phyloP scores from a whole-genome alignment of 1,140 invertebrate genomes.

The Ptiloglossa arizonensis region DNA sequence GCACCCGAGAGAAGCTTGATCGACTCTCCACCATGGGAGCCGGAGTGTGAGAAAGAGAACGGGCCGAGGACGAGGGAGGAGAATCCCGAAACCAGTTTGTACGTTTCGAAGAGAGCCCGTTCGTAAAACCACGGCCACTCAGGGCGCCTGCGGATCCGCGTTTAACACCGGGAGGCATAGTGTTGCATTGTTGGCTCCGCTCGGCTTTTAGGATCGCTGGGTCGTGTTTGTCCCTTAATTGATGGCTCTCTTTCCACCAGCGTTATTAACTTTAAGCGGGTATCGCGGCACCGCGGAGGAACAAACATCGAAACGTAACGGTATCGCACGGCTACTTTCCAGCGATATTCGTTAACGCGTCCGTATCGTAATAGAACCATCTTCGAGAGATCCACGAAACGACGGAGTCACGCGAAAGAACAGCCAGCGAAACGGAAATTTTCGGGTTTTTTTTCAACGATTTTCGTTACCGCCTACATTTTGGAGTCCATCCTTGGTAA shows the following conservation, averaged over 20 bases:
- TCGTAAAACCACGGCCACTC: constrained; percentile 46
- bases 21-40: constrained; percentile 52
- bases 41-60: constrained; percentile 55
- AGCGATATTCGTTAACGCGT: no score
- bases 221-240: constrained; percentile 58
- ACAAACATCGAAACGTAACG: no score
- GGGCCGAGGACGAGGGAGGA: constrained; percentile 26
- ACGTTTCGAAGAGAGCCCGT: constrained; percentile 47
- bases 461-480: no score
- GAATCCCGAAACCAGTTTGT: constrained; percentile 71
- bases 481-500: no score
- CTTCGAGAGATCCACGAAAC: no score
- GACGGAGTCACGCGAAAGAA: no score
- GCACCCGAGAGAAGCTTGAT: constrained; percentile 61
- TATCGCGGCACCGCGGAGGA: no score
- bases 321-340: no score
- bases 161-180: constrained; percentile 64
- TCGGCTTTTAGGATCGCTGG: constrained; percentile 36
- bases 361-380: no score
- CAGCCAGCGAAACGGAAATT: no score
- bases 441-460: no score
- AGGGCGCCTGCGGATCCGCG: constrained; percentile 47
- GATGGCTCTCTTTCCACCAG: constrained; percentile 47
- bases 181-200: constrained; percentile 49
- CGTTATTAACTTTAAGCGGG: constrained; percentile 26